Evolutionary conservation across 2,888 invertebrate species (phyloP).

Genomic region (Rhagophthalmus giganteus): DNA sequence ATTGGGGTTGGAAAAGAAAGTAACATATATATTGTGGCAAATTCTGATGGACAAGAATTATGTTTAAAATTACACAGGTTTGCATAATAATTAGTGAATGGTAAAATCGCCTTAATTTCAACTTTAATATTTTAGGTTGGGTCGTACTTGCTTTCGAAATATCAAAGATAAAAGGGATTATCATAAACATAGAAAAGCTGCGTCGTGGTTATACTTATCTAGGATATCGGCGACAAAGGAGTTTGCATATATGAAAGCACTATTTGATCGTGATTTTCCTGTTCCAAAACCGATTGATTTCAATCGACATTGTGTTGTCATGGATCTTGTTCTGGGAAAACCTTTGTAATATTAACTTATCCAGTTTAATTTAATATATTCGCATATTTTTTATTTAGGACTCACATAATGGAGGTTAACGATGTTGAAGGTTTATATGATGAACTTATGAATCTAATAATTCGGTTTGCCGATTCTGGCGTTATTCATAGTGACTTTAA

Average conservation of each 20-base stretch:
- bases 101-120: too few species aligned
- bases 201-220: slow-evolving; percentile 95
- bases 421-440: slow-evolving; percentile 84
- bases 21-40: slow-evolving; percentile 88
- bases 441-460: slow-evolving; percentile 90
- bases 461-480: slow-evolving; percentile 88
- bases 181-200: slow-evolving; percentile 84
- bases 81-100: too few species aligned
- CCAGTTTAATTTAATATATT: slow-evolving; percentile 22
- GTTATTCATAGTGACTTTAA: slow-evolving; percentile 99
- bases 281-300: slow-evolving; percentile 94
- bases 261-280: slow-evolving; percentile 88
- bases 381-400: slow-evolving; percentile 47
- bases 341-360: slow-evolving; percentile 66
- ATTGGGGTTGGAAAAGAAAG: slow-evolving; percentile 99
- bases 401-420: slow-evolving; percentile 64
- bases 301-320: slow-evolving; percentile 93
- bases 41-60: slow-evolving; percentile 75
- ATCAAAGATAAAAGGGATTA: slow-evolving; percentile 96
- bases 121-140: slow-evolving; percentile 64
- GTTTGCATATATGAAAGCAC: slow-evolving; percentile 95
- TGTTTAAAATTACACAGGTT: slow-evolving; percentile 90
- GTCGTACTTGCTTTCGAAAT: slow-evolving; percentile 94
- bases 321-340: slow-evolving; percentile 86
- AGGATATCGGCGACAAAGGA: slow-evolving; percentile 96